Evolutionary conservation across 2,113 vertebrate genomes (phyloP).

Genomic region (Hypanus sabinus): DNA sequence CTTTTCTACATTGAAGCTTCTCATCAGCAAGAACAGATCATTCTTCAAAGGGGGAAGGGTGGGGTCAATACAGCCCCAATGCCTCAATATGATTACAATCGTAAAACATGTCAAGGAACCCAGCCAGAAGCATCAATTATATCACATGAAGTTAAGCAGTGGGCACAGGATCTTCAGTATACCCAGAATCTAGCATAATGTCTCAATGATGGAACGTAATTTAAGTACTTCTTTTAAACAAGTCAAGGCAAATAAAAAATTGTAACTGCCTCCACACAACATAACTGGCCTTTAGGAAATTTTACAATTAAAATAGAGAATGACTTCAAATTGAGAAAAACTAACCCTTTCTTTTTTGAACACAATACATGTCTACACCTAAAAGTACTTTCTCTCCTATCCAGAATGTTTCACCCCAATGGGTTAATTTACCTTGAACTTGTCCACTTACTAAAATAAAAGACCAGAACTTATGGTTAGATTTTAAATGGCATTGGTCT

Average conservation of each 20-base stretch:
- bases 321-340: not conserved
- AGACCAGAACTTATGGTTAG: not conserved
- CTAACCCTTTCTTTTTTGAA: not conserved
- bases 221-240: not conserved
- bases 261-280: not conserved
- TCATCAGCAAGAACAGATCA: not conserved
- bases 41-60: slow-evolving; percentile 9
- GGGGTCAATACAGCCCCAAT: not conserved
- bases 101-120: not conserved
- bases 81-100: slow-evolving; percentile 22
- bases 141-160: not conserved
- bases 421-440: not conserved
- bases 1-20: not conserved
- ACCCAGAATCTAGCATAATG: not conserved
- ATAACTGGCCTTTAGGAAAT: not conserved
- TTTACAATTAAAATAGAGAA: not conserved
- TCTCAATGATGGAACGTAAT: not conserved
- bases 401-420: too few relatives aligned
- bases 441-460: not conserved
- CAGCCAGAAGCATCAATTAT: not conserved
- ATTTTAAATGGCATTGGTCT: not conserved
- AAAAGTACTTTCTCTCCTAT: not conserved
- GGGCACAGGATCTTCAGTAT: not conserved
- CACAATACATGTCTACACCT: not conserved
- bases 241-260: not conserved